Base-by-base conservation (phyloP, 2,888 invertebrate species). In the Ypsolopha sequella region DNA sequence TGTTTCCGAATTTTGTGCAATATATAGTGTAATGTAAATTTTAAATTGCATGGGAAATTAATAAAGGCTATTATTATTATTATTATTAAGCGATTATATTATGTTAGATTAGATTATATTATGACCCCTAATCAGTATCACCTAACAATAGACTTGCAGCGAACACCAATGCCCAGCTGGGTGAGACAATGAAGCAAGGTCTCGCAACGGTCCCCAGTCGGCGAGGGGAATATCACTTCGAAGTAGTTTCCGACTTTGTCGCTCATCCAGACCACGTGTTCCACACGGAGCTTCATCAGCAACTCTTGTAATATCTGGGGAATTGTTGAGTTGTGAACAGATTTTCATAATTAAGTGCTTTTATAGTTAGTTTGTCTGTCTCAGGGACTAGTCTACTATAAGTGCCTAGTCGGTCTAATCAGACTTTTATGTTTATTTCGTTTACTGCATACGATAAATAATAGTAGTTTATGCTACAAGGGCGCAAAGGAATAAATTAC, bases 161-260 rank as follows among this genome's bases (percentile, higher is more conserved):
- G 88, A 33, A 89, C 89, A 14, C 92, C 92, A 56, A 92, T 91
- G 36, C 92, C 92, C 59, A 92, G 82, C 69, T 92, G 90, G 1
- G 92, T 92, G 54, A 92, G 87, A 63, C 92, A 92, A 65, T 92
- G 92, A 52, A 92, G 76, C 74, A 92, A 91, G 54, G 92, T 92
- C 71, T 93, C 92, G 62, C 92, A 92, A 51, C 89, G 87, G 58
- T 92, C 92, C 39, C 92, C 92, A 36, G 91, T 89, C 54, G 89
- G 87, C 58, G 91, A 75, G 7, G 92, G 92, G 67, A 92, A 93
- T 52, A 91, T 88, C 51, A 92, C 91, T 74, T 92, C 91, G 66
- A 89, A 89, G 68, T 91, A 92, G 74, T 90, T 89, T 34, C 91
- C 90, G 46, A 85, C 80, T 66, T 90, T 91, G 66, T 92, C 92